Evolutionary conservation across 2,888 invertebrate species (phyloP).

Genomic region (Rotaria macrura): DNA sequence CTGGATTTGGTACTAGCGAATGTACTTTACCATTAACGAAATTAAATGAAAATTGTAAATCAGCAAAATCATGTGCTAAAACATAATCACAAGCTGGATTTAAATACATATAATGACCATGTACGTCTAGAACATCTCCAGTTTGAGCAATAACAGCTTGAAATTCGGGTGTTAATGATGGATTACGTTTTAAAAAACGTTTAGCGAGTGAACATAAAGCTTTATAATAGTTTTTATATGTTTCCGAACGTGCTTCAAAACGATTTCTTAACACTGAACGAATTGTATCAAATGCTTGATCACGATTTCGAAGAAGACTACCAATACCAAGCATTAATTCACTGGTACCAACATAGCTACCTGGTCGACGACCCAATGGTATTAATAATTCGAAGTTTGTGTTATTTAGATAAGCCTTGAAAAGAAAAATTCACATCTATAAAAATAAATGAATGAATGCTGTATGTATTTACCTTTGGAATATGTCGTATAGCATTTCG

Average conservation of each 20-base stretch:
- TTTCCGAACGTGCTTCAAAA: background rate
- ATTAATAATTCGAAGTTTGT: conserved; percentile 3
- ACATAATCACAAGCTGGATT: background rate
- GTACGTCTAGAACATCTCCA: background rate
- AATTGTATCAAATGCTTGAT: background rate
- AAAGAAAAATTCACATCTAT: background rate
- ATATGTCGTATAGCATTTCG: background rate
- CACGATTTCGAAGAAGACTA: background rate
- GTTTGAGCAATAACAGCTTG: background rate
- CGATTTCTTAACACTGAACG: background rate
- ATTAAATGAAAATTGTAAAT: conserved; percentile 12
- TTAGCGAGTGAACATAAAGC: background rate
- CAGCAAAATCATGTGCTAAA: background rate
- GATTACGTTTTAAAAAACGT: conserved; percentile 4
- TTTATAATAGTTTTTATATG: background rate
- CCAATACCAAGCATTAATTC: background rate
- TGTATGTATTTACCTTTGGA: background rate
- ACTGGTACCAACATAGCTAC: background rate
- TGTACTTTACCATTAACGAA: background rate
- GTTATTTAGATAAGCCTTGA: background rate
- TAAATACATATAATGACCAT: background rate
- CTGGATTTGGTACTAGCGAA: background rate
- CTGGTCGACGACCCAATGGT: background rate
- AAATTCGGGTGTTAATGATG: conserved; percentile 11
- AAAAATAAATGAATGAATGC: too few species aligned